Evolutionary conservation across 2,888 invertebrate species (phyloP), one percentile per base, ranked within the genome.

Genomic region (Dioctria linearis): DNA sequence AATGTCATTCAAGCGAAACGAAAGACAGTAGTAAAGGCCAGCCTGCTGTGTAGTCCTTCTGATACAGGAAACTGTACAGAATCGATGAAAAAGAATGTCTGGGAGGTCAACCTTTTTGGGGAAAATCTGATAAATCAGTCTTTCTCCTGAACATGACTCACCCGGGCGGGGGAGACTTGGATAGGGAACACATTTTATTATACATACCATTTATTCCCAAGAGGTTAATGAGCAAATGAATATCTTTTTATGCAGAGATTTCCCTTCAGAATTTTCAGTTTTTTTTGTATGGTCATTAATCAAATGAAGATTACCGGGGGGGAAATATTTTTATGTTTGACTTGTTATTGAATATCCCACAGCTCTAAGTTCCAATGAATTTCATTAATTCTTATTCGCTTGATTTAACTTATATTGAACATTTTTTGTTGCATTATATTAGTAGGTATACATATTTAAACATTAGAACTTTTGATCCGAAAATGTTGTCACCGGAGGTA

Each of bases 121-220:
- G 13, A 37, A 25, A 66, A 54, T 66, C 67, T 49, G 78, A 78
- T 78, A 78, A 78, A 78, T 78, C 78, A 63, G 54, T 66, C 51
- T 79, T 67, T 79, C 49, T 49, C 49, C 67, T 79, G 66, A 51
- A 66, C 39, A 51, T 8, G 42, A 66, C 66, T 54, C 66, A 46
- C 5, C 5, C 8, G 8, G 46, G 46, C 2, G 2, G 46, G 25
- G 25, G 25, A 25, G 25, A 25, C 1, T 25, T 25, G 25, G 65
- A 78, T 78, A 65, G 78, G 39, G 61, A 54, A 61, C 61, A 65
- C 37, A 66, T 79, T 79, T 79, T 79, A 79, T 79, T 67, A 66
- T 39, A 67, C 67, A 46, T 25, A 25, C 25, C 25, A 25, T 25
- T 25, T 25, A 66, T 66, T 79, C 67, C 54, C 79, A 66, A 57